Evolutionary conservation across 2,113 vertebrate genomes (phyloP).

Genomic region (Emydura subglobosa): DNA sequence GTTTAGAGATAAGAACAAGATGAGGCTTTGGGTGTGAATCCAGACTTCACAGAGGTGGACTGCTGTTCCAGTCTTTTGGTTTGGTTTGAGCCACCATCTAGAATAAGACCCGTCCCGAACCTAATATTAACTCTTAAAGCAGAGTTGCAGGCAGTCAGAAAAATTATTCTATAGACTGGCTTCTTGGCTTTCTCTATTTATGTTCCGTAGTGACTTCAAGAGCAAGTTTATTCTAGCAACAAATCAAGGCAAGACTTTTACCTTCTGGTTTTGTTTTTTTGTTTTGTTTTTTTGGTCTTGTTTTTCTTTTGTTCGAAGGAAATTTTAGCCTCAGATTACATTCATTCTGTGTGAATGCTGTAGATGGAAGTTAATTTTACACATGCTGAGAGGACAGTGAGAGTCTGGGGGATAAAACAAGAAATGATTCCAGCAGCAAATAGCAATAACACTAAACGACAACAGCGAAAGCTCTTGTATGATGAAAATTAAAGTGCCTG

Average conservation of each 20-base stretch:
- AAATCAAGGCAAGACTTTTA: not conserved
- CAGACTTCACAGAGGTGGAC: not conserved
- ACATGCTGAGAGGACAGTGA: not conserved
- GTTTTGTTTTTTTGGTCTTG: not conserved
- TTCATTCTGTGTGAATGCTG: not conserved
- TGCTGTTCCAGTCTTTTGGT: not conserved
- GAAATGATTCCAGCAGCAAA: rapidly evolving
- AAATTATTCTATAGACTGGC: not conserved
- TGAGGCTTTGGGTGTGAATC: not conserved
- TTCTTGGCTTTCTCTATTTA: not conserved
- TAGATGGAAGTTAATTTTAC: not conserved
- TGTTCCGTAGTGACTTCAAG: not conserved
- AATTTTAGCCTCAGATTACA: not conserved
- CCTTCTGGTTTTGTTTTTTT: not conserved
- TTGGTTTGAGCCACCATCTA: not conserved
- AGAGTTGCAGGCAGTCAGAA: not conserved
- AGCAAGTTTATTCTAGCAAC: not conserved
- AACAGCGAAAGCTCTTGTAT: not conserved
- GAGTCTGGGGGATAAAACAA: not conserved
- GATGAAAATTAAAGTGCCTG: not conserved
- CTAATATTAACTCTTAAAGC: not conserved
- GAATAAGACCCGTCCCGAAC: not conserved
- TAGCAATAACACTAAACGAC: rapidly evolving
- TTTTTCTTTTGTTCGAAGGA: not conserved
- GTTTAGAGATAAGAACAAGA: not conserved